Percentiles rank a stretch among this genome's conserved stretches.
Evolutionary conservation across 2,113 vertebrate species (phyloP).

Genomic region (Aegypius monachus): DNA sequence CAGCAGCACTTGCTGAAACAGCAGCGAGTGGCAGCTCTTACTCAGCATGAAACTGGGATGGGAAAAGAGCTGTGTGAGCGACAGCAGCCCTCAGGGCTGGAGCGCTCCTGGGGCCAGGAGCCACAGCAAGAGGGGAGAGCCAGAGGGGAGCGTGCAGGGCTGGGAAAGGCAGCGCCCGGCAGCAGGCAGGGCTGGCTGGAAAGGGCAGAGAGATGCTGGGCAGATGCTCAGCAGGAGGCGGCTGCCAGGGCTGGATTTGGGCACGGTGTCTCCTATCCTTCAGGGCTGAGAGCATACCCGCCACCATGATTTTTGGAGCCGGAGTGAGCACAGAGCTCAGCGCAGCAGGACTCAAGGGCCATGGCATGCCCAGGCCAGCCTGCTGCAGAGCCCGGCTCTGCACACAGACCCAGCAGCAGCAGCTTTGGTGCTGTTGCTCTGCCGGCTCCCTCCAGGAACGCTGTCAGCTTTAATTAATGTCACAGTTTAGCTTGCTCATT

Average conservation of each 20-base stretch:
- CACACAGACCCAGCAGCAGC: neutral
- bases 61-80: neutral
- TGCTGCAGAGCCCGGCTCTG: neutral
- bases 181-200: neutral
- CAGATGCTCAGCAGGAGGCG: neutral
- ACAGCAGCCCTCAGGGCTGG: neutral
- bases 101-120: accelerated
- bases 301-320: neutral
- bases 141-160: neutral
- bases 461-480: conserved; percentile 44
- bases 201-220: neutral
- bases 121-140: neutral
- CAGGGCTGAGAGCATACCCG: neutral
- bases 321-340: neutral
- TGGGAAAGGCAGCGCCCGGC: neutral
- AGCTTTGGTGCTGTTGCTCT: neutral
- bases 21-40: neutral
- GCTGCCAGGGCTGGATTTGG: neutral
- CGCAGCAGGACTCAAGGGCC: neutral
- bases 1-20: neutral
- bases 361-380: neutral
- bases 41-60: neutral
- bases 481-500: conserved; percentile 13
- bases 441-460: neutral
- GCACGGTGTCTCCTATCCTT: neutral